These are phyloP conservation scores for Dasypus novemcinctus DNA, from an alignment of 2,113 vertebrate genomes.

Conservation along the genomic window DNA sequence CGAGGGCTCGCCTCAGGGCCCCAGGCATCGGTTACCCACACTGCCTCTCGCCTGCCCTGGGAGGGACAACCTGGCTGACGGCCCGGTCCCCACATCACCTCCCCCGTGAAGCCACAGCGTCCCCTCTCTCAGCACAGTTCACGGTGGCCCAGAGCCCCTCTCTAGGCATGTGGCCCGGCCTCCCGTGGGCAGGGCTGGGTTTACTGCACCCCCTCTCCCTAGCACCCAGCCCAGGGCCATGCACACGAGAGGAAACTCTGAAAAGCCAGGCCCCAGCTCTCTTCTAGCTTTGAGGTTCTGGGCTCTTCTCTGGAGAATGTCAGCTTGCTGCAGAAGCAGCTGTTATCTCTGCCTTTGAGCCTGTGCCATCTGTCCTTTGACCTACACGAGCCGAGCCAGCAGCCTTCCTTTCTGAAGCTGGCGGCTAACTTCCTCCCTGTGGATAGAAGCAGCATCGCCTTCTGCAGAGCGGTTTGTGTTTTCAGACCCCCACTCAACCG, in stretches of 20 bases:
- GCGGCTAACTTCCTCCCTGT: background rate
- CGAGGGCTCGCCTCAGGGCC: background rate
- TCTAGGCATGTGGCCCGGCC: accelerated
- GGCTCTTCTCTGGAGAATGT: background rate
- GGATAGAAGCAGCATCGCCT: background rate
- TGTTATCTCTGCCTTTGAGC: background rate
- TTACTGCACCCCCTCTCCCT: background rate
- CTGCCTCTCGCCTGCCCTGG: background rate
- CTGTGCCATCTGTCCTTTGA: background rate
- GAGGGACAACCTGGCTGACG: background rate
- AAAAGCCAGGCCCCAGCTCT: background rate
- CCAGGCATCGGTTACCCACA: accelerated
- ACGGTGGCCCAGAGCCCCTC: too few species aligned
- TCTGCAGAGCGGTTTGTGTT: background rate
- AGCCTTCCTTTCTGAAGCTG: background rate
- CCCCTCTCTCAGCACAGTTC: background rate
- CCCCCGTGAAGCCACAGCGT: background rate
- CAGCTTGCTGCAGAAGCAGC: background rate
- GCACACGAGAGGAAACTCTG: background rate
- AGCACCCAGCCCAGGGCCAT: background rate
- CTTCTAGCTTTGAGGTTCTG: background rate
- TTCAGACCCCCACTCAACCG: background rate
- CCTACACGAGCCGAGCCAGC: background rate
- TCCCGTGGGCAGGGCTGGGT: background rate
- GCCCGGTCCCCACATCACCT: background rate